Percentiles rank a stretch among this genome's conserved stretches.
These are phyloP conservation scores for Pithecia hirsuta DNA, from an alignment of 2,797 vertebrate species.

Conservation along the genomic window DNA sequence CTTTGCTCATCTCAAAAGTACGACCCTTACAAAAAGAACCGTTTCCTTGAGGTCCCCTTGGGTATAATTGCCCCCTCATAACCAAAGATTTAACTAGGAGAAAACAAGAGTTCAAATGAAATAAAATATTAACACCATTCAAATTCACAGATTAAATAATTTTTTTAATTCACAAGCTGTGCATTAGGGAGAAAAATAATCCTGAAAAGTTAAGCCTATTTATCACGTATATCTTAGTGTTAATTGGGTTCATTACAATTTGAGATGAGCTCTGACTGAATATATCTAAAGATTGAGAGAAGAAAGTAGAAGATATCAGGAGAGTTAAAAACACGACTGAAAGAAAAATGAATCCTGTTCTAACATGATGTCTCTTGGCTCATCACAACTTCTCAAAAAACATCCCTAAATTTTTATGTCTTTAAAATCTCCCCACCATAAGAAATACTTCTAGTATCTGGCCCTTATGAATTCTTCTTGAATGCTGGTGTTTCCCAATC, in stretches of 20 bases:
- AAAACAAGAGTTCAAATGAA: slow-evolving; percentile 5
- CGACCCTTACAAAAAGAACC: background rate
- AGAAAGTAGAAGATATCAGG: background rate
- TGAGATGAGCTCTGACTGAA: background rate
- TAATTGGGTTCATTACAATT: background rate
- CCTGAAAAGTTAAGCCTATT: background rate
- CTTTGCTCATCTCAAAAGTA: slow-evolving; percentile 24
- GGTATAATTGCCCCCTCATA: background rate
- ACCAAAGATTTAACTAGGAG: background rate
- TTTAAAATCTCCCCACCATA: background rate
- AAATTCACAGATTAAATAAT: background rate
- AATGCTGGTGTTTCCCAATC: background rate
- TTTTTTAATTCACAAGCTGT: background rate
- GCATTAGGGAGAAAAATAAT: background rate
- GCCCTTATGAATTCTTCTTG: background rate
- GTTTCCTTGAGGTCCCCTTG: background rate
- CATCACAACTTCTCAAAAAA: background rate
- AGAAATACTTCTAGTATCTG: background rate
- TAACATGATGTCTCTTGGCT: background rate
- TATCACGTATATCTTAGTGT: background rate
- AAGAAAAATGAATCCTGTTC: background rate
- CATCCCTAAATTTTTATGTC: background rate
- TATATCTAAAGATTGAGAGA: background rate
- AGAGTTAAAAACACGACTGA: background rate
- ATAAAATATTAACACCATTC: background rate